Conservation (phyloP, 1,140 invertebrate genomes). For the Phthorimaea operculella region DNA sequence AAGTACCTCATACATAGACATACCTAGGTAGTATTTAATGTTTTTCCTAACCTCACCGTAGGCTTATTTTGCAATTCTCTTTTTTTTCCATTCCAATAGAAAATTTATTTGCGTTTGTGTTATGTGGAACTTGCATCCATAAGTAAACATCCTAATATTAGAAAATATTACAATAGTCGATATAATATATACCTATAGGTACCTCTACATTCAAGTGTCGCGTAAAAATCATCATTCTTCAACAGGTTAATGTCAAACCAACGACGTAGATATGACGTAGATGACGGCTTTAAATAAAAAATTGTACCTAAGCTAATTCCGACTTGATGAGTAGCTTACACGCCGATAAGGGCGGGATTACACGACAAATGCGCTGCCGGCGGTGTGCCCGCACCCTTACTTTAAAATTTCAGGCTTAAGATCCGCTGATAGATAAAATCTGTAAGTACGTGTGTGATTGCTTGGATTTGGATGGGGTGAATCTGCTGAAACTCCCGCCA, state of each 20-base stretch:
- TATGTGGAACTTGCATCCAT: too few relatives aligned
- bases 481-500: neutral
- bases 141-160: too few relatives aligned
- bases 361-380: constrained; percentile 7
- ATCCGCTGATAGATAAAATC: constrained; percentile 6
- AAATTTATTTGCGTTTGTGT: too few relatives aligned
- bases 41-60: too few relatives aligned
- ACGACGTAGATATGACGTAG: neutral
- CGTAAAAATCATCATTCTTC: too few relatives aligned
- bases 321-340: constrained; percentile 40
- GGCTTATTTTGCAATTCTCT: too few relatives aligned
- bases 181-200: too few relatives aligned
- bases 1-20: too few relatives aligned
- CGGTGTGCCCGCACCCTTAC: constrained; percentile 22
- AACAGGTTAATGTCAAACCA: neutral
- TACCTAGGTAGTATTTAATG: too few relatives aligned
- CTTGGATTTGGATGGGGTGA: constrained; percentile 3
- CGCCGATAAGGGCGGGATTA: constrained; percentile 34
- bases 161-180: too few relatives aligned
- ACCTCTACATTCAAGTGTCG: too few relatives aligned
- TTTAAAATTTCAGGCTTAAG: constrained; percentile 31
- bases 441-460: constrained; percentile 5
- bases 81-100: too few relatives aligned
- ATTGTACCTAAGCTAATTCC: constrained; percentile 17
- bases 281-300: neutral